A percentile compares a stretch with the other conserved stretches of the same genome.
phyloP scores from a whole-genome alignment of 2,888 invertebrate species.

The Proisotoma minuta region DNA sequence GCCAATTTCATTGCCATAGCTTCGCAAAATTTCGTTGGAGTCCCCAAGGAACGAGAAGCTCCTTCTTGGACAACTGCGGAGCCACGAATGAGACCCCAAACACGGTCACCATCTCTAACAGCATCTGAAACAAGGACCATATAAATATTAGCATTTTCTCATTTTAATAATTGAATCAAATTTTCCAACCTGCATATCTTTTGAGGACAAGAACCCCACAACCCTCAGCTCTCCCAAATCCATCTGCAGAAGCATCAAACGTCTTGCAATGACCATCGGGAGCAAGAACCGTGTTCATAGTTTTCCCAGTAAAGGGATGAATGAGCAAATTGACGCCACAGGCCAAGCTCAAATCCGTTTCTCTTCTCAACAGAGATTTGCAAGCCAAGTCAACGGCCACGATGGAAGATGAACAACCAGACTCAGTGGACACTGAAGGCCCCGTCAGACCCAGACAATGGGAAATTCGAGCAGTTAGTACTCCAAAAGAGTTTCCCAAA shows the following conservation, averaged over 20 bases:
- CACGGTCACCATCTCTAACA: constrained; percentile 10
- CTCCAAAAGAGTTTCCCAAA: constrained; percentile 16
- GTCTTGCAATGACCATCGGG: constrained; percentile 23
- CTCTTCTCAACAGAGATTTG: constrained; percentile 3
- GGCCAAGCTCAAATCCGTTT: constrained; percentile 8
- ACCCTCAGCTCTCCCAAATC: constrained; percentile 19
- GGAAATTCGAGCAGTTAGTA: constrained; percentile 11
- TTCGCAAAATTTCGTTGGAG: constrained; percentile 18
- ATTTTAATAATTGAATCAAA: too few species aligned
- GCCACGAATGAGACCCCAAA: constrained; percentile 21
- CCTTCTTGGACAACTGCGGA: constrained; percentile 20
- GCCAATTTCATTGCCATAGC: constrained; percentile 14
- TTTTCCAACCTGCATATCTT: too few species aligned
- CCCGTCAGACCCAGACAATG: constrained; percentile 17
- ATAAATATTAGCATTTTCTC: too few species aligned
- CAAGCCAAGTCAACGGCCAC: constrained; percentile 18
- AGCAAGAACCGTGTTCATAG: constrained; percentile 15
- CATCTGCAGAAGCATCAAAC: constrained; percentile 18
- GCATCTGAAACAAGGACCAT: too few species aligned
- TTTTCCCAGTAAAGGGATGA: constrained; percentile 14
- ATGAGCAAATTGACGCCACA: constrained; percentile 16
- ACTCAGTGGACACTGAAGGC: constrained; percentile 8
- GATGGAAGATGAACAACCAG: constrained; percentile 20
- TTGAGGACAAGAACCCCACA: constrained; percentile 13
- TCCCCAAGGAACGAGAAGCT: constrained; percentile 12